Base-by-base conservation (phyloP, 2,888 invertebrate species). In the Protophormia terraenovae region DNA sequence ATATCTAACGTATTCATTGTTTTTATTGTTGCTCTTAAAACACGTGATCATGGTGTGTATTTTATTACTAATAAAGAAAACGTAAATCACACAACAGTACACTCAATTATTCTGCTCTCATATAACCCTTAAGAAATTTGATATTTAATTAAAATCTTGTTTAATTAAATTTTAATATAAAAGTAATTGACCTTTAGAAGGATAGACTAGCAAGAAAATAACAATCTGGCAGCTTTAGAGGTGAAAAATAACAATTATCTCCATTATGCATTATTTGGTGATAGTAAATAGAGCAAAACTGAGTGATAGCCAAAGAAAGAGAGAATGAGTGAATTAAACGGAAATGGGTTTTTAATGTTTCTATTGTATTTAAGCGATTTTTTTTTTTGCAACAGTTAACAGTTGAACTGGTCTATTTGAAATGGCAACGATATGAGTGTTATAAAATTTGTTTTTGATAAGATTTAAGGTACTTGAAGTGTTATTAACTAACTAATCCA, bases 281-380 rank as follows among this genome's bases (percentile, higher is more conserved):
- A n/a, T n/a, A 38, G 16, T 5, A 47, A 38, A 35, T 27, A 55
- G 10, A 69, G 19, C 32, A 27, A 10, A 32, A 35, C 14, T 55
- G 6, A 58, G 6, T 3, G n/a, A 5, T 24, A 50, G 32, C 2
- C 16, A 22, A 8, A 32, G 8, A 8, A 27, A 29, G 19, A 32
- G 24, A 60, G 27, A 55, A 12, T 58, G 41, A 60, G 67, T 66
- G 53, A 69, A 14, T 60, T 16, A 41, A 81, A 41, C 84, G 84
- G 84, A 77, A 80, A 76, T 60, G 41, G 45, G n/a, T 14, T 14
- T 24, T 64, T 69, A 32, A 62, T 53, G 27, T 53, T 41, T 38
- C n/a, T n/a, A n/a, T n/a, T n/a, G n/a, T n/a, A n/a, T n/a, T n/a
- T n/a, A n/a, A n/a, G n/a, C n/a, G n/a, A n/a, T n/a, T n/a, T n/a